Conservation (phyloP, 1,140 invertebrate species). For the Conus betulinus region DNA sequence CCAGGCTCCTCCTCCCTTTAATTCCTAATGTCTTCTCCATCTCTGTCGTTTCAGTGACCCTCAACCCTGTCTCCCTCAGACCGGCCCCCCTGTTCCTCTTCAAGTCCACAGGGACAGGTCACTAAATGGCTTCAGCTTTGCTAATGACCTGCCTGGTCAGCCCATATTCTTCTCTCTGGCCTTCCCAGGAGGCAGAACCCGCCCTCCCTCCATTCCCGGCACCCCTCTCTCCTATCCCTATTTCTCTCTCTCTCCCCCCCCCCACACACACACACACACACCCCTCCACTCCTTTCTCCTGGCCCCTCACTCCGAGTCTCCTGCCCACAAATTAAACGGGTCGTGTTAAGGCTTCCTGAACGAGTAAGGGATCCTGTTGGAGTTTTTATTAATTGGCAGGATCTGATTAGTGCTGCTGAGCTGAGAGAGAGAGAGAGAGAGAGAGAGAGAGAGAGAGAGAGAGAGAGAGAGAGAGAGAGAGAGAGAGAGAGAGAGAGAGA, state of each 20-base stretch:
- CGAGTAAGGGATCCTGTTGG: not conserved
- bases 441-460: conserved; percentile 1
- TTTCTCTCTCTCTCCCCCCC: not conserved
- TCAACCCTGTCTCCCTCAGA: too few species aligned
- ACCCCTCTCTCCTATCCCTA: conserved; percentile 4
- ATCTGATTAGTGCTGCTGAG: not conserved
- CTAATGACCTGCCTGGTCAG: too few species aligned
- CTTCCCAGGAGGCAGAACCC: too few species aligned
- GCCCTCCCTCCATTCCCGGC: not conserved
- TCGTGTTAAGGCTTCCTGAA: not conserved
- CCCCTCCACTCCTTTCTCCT: not conserved
- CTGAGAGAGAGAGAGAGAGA: not conserved
- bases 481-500: conserved; percentile 17
- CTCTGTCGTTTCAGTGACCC: too few species aligned
- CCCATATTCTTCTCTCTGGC: too few species aligned
- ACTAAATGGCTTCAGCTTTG: too few species aligned
- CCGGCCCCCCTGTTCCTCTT: not conserved
- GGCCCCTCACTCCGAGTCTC: not conserved
- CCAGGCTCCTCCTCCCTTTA: too few species aligned
- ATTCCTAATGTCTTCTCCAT: too few species aligned
- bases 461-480: not conserved
- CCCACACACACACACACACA: not conserved
- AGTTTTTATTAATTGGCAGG: not conserved
- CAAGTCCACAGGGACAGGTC: not conserved
- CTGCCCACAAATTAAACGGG: not conserved